phyloP scores from a whole-genome alignment of 1,140 invertebrate species.

The Phocides pigmalion region DNA sequence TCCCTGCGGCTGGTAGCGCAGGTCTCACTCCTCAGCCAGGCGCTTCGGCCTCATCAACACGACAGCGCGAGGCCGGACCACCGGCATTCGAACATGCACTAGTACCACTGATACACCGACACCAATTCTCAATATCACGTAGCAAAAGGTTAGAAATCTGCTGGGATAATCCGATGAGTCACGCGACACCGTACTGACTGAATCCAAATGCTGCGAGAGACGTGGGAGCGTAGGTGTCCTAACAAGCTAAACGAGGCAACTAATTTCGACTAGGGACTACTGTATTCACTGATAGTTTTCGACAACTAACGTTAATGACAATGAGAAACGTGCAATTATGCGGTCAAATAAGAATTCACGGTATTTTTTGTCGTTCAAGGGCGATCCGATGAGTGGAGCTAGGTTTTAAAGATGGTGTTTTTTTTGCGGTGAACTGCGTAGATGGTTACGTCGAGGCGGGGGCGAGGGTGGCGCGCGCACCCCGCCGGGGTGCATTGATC shows the following conservation, averaged over 20 bases:
- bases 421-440: conserved; percentile 76
- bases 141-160: conserved; percentile 55
- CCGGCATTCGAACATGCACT: conserved; percentile 69
- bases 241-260: conserved; percentile 54
- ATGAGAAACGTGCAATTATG: conserved; percentile 50
- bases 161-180: conserved; percentile 75
- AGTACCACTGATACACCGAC: conserved; percentile 46
- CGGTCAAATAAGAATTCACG: conserved; percentile 33
- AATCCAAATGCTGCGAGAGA: conserved; percentile 42
- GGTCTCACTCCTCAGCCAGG: conserved; percentile 63
- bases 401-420: conserved; percentile 66
- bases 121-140: conserved; percentile 49
- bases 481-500: conserved; percentile 74
- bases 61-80: conserved; percentile 52
- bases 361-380: conserved; percentile 61
- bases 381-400: conserved; percentile 57
- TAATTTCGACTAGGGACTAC: conserved; percentile 42
- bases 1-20: conserved; percentile 61
- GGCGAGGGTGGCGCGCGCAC: conserved; percentile 75
- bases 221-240: conserved; percentile 59
- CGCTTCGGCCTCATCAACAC: conserved; percentile 60
- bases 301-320: conserved; percentile 37
- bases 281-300: conserved; percentile 46
- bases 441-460: conserved; percentile 54
- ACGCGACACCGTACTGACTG: conserved; percentile 57